phyloP scores from a whole-genome alignment of 1,140 invertebrate genomes.

The Listronotus bonariensis region DNA sequence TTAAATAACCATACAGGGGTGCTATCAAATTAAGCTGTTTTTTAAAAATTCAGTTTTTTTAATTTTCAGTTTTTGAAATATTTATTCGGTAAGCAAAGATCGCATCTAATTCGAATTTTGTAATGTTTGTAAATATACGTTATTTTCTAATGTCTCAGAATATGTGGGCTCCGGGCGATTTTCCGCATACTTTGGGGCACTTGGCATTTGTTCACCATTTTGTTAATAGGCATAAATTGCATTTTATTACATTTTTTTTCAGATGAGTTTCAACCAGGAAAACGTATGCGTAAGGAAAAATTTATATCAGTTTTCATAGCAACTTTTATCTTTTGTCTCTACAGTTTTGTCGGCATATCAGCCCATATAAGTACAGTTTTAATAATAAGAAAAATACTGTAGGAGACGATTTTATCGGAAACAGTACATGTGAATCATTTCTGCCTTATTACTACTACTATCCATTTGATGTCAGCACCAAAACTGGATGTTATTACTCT shows the following conservation, averaged over 20 bases:
- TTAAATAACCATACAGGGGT: too few relatives aligned
- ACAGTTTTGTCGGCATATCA: constrained; percentile 27
- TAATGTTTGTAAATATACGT: too few relatives aligned
- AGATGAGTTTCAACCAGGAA: constrained; percentile 32
- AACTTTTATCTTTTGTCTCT: constrained; percentile 20
- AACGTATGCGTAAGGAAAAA: constrained; percentile 17
- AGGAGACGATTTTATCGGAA: constrained; percentile 4
- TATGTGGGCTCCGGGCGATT: too few relatives aligned
- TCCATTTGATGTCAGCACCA: constrained; percentile 29
- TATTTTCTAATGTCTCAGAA: too few relatives aligned
- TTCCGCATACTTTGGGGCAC: too few relatives aligned
- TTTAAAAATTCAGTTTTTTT: too few relatives aligned
- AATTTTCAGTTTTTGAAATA: too few relatives aligned
- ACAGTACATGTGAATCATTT: constrained; percentile 21
- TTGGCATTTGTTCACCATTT: too few relatives aligned
- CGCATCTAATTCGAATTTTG: too few relatives aligned
- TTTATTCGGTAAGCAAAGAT: too few relatives aligned
- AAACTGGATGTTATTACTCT: constrained; percentile 21
- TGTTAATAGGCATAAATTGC: too few relatives aligned
- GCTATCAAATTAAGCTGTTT: too few relatives aligned
- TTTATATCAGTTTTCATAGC: not conserved
- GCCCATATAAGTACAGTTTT: constrained; percentile 21
- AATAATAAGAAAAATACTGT: constrained; percentile 14
- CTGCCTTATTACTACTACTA: constrained; percentile 25
- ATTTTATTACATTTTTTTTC: constrained; percentile 1